These are phyloP conservation scores for Acronicta leporina DNA, from an alignment of 2,888 invertebrate genomes.

Conservation along the genomic window DNA sequence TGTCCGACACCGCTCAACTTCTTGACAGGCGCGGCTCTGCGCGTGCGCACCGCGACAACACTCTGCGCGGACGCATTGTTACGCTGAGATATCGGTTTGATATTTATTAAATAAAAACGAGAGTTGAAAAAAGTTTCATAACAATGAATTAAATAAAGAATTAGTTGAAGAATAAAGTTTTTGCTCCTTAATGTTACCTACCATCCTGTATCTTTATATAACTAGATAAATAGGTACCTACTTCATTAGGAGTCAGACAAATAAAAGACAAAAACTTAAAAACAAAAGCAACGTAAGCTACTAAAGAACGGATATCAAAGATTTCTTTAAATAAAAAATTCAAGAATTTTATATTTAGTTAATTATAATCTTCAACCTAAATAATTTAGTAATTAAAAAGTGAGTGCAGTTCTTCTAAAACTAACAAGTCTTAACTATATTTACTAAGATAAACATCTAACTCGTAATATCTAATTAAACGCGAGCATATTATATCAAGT, in stretches of 20 bases:
- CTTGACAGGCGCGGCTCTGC: conserved; percentile 52
- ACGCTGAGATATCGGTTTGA: conserved; percentile 36
- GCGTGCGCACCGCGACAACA: conserved; percentile 52
- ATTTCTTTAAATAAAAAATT: no score
- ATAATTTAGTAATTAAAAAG: background rate
- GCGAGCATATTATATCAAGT: conserved; percentile 78
- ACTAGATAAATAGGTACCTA: no score
- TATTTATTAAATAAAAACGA: conserved; percentile 17
- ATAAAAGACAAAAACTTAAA: no score
- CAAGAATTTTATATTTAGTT: no score
- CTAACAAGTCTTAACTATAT: conserved; percentile 38
- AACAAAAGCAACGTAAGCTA: no score
- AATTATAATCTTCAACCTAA: background rate
- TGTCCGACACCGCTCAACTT: conserved; percentile 57
- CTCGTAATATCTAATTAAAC: conserved; percentile 72
- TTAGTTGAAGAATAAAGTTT: no score
- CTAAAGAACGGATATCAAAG: no score
- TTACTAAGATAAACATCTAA: conserved; percentile 58
- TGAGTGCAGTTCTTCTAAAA: conserved; percentile 12
- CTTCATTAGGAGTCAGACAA: no score
- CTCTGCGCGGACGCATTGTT: conserved; percentile 38
- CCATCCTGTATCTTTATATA: no score
- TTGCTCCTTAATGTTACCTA: no score
- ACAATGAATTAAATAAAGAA: background rate
- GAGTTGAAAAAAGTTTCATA: background rate